Percentiles rank a stretch among this genome's conserved stretches.
phyloP scores from a whole-genome alignment of 2,797 vertebrate genomes.

The Manis pentadactyla region DNA sequence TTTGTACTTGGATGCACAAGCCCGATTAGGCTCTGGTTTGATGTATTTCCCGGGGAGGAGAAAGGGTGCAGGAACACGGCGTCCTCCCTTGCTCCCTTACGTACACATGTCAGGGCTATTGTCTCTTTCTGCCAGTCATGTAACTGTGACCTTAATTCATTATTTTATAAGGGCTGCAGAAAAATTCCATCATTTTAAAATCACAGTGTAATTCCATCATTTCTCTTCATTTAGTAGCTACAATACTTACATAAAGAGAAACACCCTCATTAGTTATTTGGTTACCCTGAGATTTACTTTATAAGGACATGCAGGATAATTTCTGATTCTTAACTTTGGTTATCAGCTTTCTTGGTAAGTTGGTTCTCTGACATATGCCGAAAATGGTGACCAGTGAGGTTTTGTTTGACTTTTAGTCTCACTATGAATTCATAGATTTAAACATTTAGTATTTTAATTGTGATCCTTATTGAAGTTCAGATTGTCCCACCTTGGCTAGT shows the following conservation, averaged over 20 bases:
- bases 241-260: background rate
- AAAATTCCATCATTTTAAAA: background rate
- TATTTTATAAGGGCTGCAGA: background rate
- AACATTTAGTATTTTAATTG: background rate
- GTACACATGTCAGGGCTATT: background rate
- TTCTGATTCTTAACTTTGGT: slow-evolving; percentile 29
- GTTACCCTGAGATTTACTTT: background rate
- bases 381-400: background rate
- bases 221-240: background rate
- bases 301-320: background rate
- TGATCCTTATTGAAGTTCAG: background rate
- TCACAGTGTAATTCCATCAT: background rate
- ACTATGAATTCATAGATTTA: background rate
- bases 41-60: background rate
- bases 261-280: background rate
- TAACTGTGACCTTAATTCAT: background rate
- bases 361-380: background rate
- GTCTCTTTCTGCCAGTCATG: background rate
- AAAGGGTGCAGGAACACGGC: background rate
- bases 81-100: no score
- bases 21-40: background rate
- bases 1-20: background rate
- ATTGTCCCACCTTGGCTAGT: background rate
- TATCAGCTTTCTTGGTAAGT: slow-evolving; percentile 1
- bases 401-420: background rate